These are phyloP conservation scores for Hephaestus fuliginosus DNA, from an alignment of 2,797 vertebrate species.

Conservation along the genomic window DNA sequence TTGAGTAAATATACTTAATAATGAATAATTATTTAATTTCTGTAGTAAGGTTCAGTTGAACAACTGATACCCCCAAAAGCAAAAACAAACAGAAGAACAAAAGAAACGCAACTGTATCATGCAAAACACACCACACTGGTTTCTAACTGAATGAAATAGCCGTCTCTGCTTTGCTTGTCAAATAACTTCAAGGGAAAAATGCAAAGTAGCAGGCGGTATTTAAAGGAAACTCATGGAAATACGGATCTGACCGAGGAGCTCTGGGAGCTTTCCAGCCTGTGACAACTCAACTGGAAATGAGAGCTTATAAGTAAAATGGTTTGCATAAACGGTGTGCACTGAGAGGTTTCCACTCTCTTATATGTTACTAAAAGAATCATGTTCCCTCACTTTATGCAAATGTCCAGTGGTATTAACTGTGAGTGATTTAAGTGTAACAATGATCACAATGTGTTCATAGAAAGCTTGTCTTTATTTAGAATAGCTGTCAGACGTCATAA, in stretches of 20 bases:
- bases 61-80: not conserved
- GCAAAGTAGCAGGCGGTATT: constrained; percentile 26
- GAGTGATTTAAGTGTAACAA: constrained; percentile 11
- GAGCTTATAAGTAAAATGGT: constrained; percentile 16
- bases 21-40: not conserved
- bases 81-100: not conserved
- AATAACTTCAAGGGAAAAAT: constrained; percentile 15
- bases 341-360: constrained; percentile 23
- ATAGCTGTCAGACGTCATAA: not conserved
- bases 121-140: not conserved
- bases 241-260: not conserved
- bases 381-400: constrained; percentile 16
- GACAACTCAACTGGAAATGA: constrained; percentile 21
- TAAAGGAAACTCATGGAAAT: not conserved
- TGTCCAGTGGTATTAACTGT: not conserved
- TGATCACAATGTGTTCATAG: not conserved
- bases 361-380: constrained; percentile 17
- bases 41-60: not conserved
- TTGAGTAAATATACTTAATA: not conserved
- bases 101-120: not conserved
- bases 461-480: constrained; percentile 55
- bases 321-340: constrained; percentile 27
- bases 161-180: constrained; percentile 16
- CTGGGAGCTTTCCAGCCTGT: constrained; percentile 17
- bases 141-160: not conserved